Conservation (phyloP, 2,888 invertebrate species). For the Fissipunctia ypsillon region DNA sequence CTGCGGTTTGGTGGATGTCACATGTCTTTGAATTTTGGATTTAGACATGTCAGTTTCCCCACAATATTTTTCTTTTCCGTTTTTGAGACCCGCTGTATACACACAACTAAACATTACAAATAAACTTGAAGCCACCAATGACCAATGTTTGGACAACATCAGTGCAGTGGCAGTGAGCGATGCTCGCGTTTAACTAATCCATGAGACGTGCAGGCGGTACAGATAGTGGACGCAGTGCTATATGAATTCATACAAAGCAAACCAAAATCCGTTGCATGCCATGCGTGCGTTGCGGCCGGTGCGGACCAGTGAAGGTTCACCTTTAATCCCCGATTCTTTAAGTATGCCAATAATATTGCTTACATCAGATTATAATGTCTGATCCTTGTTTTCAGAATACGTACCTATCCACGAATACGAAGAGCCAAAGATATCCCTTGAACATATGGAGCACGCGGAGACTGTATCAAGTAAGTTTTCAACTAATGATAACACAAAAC, state of each 20-base stretch:
- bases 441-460: constrained; percentile 82
- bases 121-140: too few relatives aligned
- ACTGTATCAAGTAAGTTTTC: constrained; percentile 84
- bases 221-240: too few relatives aligned
- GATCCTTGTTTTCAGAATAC: constrained; percentile 78
- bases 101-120: neutral
- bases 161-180: too few relatives aligned
- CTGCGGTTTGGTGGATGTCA: neutral
- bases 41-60: neutral
- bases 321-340: neutral
- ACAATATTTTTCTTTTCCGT: neutral
- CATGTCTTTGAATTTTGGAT: too few relatives aligned
- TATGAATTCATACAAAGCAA: too few relatives aligned
- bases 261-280: too few relatives aligned
- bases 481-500: neutral
- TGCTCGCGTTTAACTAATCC: too few relatives aligned
- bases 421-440: constrained; percentile 84
- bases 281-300: too few relatives aligned
- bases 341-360: neutral
- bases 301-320: too few relatives aligned
- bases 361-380: neutral
- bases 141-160: too few relatives aligned
- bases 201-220: too few relatives aligned
- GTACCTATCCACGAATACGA: constrained; percentile 85
- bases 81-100: neutral